These are phyloP conservation scores for Aspidiotus destructor DNA, from an alignment of 2,888 invertebrate species.

Conservation along the genomic window DNA sequence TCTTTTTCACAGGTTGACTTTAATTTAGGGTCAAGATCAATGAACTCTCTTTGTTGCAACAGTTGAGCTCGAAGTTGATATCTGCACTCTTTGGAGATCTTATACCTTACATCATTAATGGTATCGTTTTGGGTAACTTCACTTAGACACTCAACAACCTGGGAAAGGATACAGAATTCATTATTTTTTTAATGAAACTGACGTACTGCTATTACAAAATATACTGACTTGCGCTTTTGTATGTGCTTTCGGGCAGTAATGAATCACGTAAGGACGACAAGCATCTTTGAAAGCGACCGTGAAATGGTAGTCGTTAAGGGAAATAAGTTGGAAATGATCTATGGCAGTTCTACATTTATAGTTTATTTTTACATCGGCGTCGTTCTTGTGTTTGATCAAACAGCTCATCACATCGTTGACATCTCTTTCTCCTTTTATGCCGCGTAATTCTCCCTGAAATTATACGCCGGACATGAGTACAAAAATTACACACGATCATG, in stretches of 20 bases:
- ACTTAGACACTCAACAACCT: slow-evolving; percentile 69
- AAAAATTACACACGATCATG: background rate
- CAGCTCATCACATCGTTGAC: slow-evolving; percentile 77
- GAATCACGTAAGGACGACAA: slow-evolving; percentile 68
- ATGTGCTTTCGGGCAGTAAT: slow-evolving; percentile 55
- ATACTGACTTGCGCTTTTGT: slow-evolving; percentile 51
- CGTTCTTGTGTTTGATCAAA: slow-evolving; percentile 82
- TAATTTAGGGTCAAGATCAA: slow-evolving; percentile 72
- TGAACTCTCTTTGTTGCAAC: slow-evolving; percentile 82
- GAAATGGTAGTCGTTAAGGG: slow-evolving; percentile 85
- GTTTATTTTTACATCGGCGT: slow-evolving; percentile 65
- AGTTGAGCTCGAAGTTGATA: slow-evolving; percentile 84
- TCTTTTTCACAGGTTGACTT: slow-evolving; percentile 73
- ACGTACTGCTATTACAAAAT: background rate
- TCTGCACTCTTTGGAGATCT: slow-evolving; percentile 77
- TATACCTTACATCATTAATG: slow-evolving; percentile 60
- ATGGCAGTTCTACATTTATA: slow-evolving; percentile 83
- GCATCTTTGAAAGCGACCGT: slow-evolving; percentile 90
- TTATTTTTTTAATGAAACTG: background rate
- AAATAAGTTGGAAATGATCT: slow-evolving; percentile 93
- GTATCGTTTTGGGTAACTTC: slow-evolving; percentile 85
- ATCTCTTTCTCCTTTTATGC: slow-evolving; percentile 55
- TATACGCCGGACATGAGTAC: background rate
- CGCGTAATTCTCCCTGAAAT: slow-evolving; percentile 33
- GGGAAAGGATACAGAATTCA: slow-evolving; percentile 9